Base-by-base conservation (phyloP, 1,140 invertebrate species). In the Lepidostoma basale region DNA sequence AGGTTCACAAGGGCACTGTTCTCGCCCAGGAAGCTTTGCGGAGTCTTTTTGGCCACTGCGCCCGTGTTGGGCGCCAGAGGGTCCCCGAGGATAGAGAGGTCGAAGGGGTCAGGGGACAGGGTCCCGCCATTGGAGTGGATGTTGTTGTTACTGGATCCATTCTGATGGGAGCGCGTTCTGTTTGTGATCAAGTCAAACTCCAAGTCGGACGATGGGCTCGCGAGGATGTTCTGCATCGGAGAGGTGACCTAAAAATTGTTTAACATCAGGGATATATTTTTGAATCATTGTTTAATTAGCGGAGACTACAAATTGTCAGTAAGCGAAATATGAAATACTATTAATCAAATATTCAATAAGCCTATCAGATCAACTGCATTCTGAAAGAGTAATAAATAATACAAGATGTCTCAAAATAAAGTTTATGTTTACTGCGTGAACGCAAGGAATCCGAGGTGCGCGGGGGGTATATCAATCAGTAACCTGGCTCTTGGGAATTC, bases 1-100 rank as follows among this genome's bases (percentile, higher is more conserved):
- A 98, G 85, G 87, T 98, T 98, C 40, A 98, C 96, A 66, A 98
- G 86, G 72, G 90, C 88, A 18, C 93, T 95, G 82, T 98, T 98
- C 82, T 97, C 94, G 16, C 96, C 96, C 5, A 98, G 86, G 81
- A 98, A 98, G 73, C 89, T 90, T 73, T 95, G 93, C 6, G 96
- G 95, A 60, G 93, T 95, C 80, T 95, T 96, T 78, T 92, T 91
- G 22, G 85, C 79, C 73, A 83, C 83, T 49, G 45, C 70, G 54
- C 75, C 77, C 69, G 79, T 78, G 69, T 54, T 73, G 63, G 79
- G 81, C 54, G 76, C 75, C 49, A 88, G 77, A 66, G 77, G 81
- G 47, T 88, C 86, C 9, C 79, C 85, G 5, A 92, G 79, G 20
- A 83, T 77, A 62, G 84, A 85, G 63, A 93, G 80, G 76, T 92